Base-by-base conservation (phyloP, 2,113 vertebrate species). In the Serilophus lunatus region DNA sequence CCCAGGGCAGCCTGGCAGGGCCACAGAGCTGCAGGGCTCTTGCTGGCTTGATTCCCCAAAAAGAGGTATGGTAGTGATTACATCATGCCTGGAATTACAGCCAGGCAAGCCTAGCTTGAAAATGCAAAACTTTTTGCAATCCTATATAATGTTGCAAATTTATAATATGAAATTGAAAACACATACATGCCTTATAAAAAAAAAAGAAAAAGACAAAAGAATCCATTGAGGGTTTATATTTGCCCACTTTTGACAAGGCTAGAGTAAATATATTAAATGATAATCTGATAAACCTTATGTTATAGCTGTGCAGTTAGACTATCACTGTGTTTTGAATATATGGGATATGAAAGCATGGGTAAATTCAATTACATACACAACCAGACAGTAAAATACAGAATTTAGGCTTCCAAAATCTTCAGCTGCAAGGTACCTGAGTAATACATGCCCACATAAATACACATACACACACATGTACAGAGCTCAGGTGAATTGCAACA, bases 41-140 rank as follows among this genome's bases (percentile, higher is more conserved):
- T 6, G 2, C 56, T 88, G 75, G 16, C 60, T 88, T 90, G 59
- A 51, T 31, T 94, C 56, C 33, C 35, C 71, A 93, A 60, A 80
- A 81, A 95, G 75, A 29, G 36, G 4, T 75, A 74, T 64, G 79
- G 79, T 33, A 56, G 56, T 33, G 60, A 92, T 94, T 94, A 80
- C 94, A 92, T 79, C 86, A 81, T 7, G 3, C 18, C n/a, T 40
- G 51, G 47, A 95, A 96, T 82, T 87, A 91, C 94, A 96, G 53
- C 70, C 85, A 95, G 91, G 59, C 85, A 95, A 90, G 59, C 78
- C 87, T 91, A 8, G 51, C 9, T 3, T 68, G 82, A 69, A 95
- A 94, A 83, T 0, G 26, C 25, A 42, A 65, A 65, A 47, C 69
- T 68, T 82, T 75, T 82, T 88, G 36, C 47, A 64, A 24, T 75